Evolutionary conservation across 1,140 invertebrate species (phyloP).

Genomic region (Sminthurides bifidus): DNA sequence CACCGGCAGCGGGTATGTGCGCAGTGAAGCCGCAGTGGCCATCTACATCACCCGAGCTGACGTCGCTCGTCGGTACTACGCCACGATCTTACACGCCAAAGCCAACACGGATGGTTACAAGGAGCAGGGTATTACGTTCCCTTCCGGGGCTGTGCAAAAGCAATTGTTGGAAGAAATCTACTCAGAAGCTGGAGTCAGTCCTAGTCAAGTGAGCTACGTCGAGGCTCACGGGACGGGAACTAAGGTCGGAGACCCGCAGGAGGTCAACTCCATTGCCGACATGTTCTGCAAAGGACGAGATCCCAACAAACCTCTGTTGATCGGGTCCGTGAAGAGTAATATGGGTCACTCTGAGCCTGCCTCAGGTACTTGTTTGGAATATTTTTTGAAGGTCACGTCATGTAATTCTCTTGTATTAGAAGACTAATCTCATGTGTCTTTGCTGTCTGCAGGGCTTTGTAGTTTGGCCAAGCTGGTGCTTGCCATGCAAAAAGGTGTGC

Average conservation of each 20-base stretch:
- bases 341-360: conserved; percentile 96
- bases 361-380: conserved; percentile 41
- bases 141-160: conserved; percentile 34
- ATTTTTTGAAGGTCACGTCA: too few species aligned
- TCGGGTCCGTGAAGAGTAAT: conserved; percentile 95
- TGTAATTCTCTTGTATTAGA: too few species aligned
- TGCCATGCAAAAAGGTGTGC: conserved; percentile 72
- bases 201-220: conserved; percentile 36
- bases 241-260: conserved; percentile 86
- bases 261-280: conserved; percentile 83
- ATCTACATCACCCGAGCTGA: conserved; percentile 43
- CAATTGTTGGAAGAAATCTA: conserved; percentile 36
- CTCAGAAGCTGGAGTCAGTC: conserved; percentile 35
- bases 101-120: conserved; percentile 47
- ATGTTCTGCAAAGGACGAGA: conserved; percentile 74
- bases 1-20: conserved; percentile 40
- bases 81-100: conserved; percentile 44
- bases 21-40: conserved; percentile 44
- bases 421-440: not conserved
- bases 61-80: conserved; percentile 43
- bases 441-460: conserved; percentile 9
- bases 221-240: conserved; percentile 42
- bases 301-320: conserved; percentile 55
- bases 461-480: conserved; percentile 72
- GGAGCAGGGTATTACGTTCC: conserved; percentile 39